Evolutionary conservation across 64 coral and sea anemone species (phyloP).

Genomic region (Exaiptasia diaphana): DNA sequence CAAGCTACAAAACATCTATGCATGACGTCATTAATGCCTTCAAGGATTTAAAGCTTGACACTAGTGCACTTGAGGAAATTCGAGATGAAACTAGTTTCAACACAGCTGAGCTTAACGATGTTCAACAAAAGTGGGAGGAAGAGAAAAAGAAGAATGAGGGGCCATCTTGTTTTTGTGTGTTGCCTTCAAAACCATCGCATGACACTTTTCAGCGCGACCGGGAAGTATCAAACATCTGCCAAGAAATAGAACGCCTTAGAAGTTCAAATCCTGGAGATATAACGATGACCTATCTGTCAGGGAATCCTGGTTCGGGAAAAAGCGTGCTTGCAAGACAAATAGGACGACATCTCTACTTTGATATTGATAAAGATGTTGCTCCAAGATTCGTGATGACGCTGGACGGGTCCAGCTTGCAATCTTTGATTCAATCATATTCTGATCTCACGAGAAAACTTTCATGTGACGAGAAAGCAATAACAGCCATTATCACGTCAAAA

Average conservation of each 20-base stretch:
- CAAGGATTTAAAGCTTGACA: slow-evolving; percentile 17
- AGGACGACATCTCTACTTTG: background rate
- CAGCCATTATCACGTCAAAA: background rate
- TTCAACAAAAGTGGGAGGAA: slow-evolving; percentile 11
- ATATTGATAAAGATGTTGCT: no score
- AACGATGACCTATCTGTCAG: slow-evolving; percentile 36
- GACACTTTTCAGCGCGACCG: background rate
- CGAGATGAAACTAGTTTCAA: slow-evolving; percentile 42
- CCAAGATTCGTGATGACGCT: slow-evolving; percentile 22
- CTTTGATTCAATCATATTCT: background rate
- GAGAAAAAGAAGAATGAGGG: slow-evolving; percentile 26
- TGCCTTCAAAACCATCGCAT: background rate
- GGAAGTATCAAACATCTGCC: background rate
- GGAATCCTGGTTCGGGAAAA: slow-evolving; percentile 51
- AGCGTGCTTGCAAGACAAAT: slow-evolving; percentile 28
- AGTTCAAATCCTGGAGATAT: background rate
- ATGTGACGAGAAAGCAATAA: background rate
- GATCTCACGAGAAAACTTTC: background rate
- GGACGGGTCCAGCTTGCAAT: background rate
- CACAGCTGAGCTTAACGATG: slow-evolving; percentile 11
- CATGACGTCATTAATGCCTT: slow-evolving; percentile 23
- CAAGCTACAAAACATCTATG: slow-evolving; percentile 16
- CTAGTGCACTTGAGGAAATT: slow-evolving; percentile 5
- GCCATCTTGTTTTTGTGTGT: slow-evolving; percentile 4
- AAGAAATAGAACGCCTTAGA: background rate